Evolutionary conservation across 1,140 invertebrate genomes (phyloP).

Genomic region (Amyelois transitella): DNA sequence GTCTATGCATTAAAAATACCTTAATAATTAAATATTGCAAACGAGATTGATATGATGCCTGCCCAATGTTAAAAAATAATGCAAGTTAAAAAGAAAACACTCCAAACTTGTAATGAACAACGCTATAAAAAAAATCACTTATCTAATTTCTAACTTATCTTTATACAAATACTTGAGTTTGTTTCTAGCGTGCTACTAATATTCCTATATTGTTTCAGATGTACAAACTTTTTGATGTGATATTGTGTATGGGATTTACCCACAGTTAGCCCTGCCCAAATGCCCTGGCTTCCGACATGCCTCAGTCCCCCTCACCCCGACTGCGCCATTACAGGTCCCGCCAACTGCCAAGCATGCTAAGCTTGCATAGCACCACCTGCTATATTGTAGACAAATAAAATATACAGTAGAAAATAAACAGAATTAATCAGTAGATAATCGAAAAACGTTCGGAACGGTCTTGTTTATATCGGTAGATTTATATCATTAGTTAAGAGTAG

Average conservation of each 20-base stretch:
- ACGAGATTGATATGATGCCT: no score
- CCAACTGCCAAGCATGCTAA: slow-evolving; percentile 20
- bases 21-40: no score
- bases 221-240: slow-evolving; percentile 71
- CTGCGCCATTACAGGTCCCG: slow-evolving; percentile 80
- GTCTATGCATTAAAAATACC: no score
- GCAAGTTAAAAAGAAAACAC: no score
- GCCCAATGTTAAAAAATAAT: no score
- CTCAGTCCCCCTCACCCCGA: slow-evolving; percentile 78
- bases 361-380: not conserved
- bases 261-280: slow-evolving; percentile 59
- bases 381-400: not conserved
- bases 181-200: slow-evolving; percentile 16
- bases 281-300: slow-evolving; percentile 77
- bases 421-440: not conserved
- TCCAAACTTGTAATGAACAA: no score
- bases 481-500: no score
- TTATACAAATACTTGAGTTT: no score
- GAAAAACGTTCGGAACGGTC: no score
- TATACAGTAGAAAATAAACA: not conserved
- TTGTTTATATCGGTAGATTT: no score
- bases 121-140: no score
- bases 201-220: slow-evolving; percentile 65
- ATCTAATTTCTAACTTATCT: no score
- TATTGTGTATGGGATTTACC: slow-evolving; percentile 55